Conservation (phyloP, 2,113 vertebrate species). For the Dasypus novemcinctus region DNA sequence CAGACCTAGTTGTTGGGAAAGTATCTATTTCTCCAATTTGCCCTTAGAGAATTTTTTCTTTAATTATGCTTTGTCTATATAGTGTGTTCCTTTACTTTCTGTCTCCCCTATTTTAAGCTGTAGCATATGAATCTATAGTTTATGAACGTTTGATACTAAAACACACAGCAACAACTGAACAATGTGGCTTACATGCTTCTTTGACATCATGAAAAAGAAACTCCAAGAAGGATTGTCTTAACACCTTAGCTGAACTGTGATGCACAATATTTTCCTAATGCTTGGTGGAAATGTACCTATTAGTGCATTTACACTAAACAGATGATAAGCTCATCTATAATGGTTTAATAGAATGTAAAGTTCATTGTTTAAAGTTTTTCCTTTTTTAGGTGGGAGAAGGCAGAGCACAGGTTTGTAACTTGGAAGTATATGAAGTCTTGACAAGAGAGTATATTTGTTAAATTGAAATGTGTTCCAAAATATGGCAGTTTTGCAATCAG, state of each 20-base stretch:
- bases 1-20: conserved; percentile 82
- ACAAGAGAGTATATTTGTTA: conserved; percentile 71
- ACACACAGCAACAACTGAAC: conserved; percentile 61
- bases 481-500: conserved; percentile 77
- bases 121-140: conserved; percentile 63
- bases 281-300: conserved; percentile 74
- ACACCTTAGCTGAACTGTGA: conserved; percentile 81
- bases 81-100: conserved; percentile 63
- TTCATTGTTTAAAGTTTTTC: conserved; percentile 56
- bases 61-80: conserved; percentile 72
- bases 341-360: conserved; percentile 68
- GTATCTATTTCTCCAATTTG: conserved; percentile 70
- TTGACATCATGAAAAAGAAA: conserved; percentile 67
- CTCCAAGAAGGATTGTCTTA: conserved; percentile 76
- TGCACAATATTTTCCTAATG: conserved; percentile 62
- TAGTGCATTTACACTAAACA: not conserved
- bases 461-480: conserved; percentile 58
- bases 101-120: not conserved
- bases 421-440: conserved; percentile 63
- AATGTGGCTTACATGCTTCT: conserved; percentile 47
- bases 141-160: conserved; percentile 59
- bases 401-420: conserved; percentile 73
- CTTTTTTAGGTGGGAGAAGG: conserved; percentile 33
- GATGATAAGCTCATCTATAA: conserved; percentile 63
- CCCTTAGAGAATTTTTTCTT: conserved; percentile 75